Evolutionary conservation across 2,888 invertebrate species (phyloP), one percentile per base, ranked within the genome.

Genomic region (Cremastinae sp.): DNA sequence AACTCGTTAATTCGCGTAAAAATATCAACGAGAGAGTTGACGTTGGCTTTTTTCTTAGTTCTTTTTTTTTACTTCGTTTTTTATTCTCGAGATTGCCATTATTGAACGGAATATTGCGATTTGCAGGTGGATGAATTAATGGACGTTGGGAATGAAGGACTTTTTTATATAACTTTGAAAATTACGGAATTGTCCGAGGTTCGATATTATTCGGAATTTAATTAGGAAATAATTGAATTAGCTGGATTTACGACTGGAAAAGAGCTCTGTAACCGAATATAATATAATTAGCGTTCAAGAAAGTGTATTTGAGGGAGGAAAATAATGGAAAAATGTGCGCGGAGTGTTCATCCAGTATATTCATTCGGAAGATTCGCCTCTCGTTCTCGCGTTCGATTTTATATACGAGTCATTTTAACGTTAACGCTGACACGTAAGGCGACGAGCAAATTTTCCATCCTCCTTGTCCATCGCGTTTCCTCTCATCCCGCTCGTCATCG

Each of bases 171-270:
- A 28, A 28, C 49, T 4, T 49, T 4, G 10, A 49, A 49, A 18
- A 49, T 18, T 10, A 49, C 16, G 7, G 1, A 18, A 16, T 10
- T 49, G 49, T 14, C n/a, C 18, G 18, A 41, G 22, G 20, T 28
- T 41, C n/a, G 39, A 37, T 16, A 16, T 20, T 59, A 49, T 59
- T 59, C n/a, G n/a, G 41, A 41, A 41, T 69, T 14, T n/a, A 59
- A 69, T 69, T 59, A 69, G 14, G 16, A 22, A 41, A 28, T 69
- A 69, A 69, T 66, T 56, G 5, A 66, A 66, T 56, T 20, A 49
- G 58, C 47, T 10, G 7, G 28, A 10, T 68, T 49, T 3, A 22
- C 12, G 4, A 10, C 14, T 14, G 7, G 7, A 12, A 22, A 14
- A 39, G 45, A 35, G 49, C 39, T 58, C 49, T 37, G 47, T 68